Percentiles rank a stretch among this genome's conserved stretches.
Conservation (phyloP, 2,888 invertebrate genomes). For the Euproctis similis region DNA sequence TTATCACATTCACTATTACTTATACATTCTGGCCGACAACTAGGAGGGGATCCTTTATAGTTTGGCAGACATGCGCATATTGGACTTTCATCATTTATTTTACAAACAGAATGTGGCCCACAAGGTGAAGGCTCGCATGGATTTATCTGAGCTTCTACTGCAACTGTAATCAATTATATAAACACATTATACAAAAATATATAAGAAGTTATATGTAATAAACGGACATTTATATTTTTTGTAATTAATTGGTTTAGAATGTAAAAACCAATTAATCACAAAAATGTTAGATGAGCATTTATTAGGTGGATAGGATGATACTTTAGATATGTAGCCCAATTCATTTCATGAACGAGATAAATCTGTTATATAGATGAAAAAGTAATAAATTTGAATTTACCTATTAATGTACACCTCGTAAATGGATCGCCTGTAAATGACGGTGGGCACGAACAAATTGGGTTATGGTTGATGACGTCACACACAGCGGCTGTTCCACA, state of each 20-base stretch:
- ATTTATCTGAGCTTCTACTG: slow-evolving; percentile 50
- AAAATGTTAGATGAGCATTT: too few relatives aligned
- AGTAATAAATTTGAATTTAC: too few relatives aligned
- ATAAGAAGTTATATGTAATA: too few relatives aligned
- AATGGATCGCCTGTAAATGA: slow-evolving; percentile 88
- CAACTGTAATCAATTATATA: slow-evolving; percentile 26
- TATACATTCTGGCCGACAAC: slow-evolving; percentile 87
- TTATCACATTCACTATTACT: slow-evolving; percentile 84
- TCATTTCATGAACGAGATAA: too few relatives aligned
- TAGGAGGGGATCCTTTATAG: slow-evolving; percentile 82
- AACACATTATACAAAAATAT: too few relatives aligned
- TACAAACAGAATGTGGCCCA: slow-evolving; percentile 84
- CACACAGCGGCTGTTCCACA: slow-evolving; percentile 85
- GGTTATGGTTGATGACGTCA: slow-evolving; percentile 84
- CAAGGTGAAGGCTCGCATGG: slow-evolving; percentile 85
- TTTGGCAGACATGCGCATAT: slow-evolving; percentile 83
- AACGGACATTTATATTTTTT: too few relatives aligned
- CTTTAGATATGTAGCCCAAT: too few relatives aligned
- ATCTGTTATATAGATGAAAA: too few relatives aligned
- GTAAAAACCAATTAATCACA: too few relatives aligned
- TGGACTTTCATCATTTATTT: slow-evolving; percentile 79
- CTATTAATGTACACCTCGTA: slow-evolving; percentile 76
- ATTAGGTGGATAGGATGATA: too few relatives aligned
- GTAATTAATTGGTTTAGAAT: too few relatives aligned
- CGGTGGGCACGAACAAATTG: slow-evolving; percentile 83